Percentiles rank a stretch among this genome's conserved stretches.
phyloP scores from a whole-genome alignment of 2,113 vertebrate genomes.

The Salvelinus fontinalis region DNA sequence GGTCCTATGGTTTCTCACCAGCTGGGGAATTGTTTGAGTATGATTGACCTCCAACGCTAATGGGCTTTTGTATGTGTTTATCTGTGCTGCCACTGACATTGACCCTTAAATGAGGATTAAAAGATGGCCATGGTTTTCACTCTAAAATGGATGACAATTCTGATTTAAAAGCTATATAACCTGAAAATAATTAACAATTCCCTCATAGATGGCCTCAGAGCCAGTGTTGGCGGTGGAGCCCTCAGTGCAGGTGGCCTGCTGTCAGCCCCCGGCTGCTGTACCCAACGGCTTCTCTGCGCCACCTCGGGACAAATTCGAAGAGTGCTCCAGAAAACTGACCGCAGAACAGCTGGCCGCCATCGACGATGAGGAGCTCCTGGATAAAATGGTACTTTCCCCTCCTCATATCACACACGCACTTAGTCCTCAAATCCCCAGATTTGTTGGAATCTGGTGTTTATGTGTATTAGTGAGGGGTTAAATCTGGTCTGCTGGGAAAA shows the following conservation, averaged over 20 bases:
- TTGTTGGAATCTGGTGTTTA: neutral
- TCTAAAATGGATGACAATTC: neutral
- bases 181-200: neutral
- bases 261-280: slow-evolving; percentile 59
- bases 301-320: slow-evolving; percentile 55
- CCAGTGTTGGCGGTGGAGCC: slow-evolving; percentile 55
- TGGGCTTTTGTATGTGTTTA: neutral
- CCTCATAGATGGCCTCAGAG: slow-evolving; percentile 76
- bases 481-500: too few relatives aligned
- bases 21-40: neutral
- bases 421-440: neutral
- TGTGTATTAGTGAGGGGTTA: neutral
- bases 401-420: neutral
- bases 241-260: slow-evolving; percentile 37
- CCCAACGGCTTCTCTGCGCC: slow-evolving; percentile 72
- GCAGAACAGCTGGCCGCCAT: slow-evolving; percentile 82
- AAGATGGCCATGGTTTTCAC: slow-evolving; percentile 2
- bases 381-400: slow-evolving; percentile 86
- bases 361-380: slow-evolving; percentile 89
- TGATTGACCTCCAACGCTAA: neutral
- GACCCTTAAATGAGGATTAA: neutral
- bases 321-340: slow-evolving; percentile 71
- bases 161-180: neutral
- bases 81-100: neutral
- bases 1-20: neutral